A percentile compares a stretch with the other conserved stretches of the same genome.
Evolutionary conservation across 2,797 vertebrate genomes (phyloP).

Genomic region (Girardinus metallicus): DNA sequence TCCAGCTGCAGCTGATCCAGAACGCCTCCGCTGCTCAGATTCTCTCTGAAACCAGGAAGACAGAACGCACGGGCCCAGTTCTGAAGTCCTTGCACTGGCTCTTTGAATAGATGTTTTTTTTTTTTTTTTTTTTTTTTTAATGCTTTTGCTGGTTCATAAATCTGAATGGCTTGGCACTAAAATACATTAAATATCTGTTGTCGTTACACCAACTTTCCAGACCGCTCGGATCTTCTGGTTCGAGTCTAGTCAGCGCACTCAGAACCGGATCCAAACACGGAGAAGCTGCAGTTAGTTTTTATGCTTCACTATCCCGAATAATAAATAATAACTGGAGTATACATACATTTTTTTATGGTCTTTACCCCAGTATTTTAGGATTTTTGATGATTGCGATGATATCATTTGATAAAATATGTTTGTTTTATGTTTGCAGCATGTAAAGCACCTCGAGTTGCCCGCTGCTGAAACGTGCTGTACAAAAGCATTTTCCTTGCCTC

Average conservation of each 20-base stretch:
- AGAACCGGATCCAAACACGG: too few relatives aligned
- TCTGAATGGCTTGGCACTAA: too few relatives aligned
- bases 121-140: background rate
- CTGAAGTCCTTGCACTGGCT: background rate
- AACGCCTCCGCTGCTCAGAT: background rate
- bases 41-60: background rate
- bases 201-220: too few relatives aligned
- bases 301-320: too few relatives aligned
- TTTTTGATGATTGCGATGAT: background rate
- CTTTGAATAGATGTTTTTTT: background rate
- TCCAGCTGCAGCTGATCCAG: background rate
- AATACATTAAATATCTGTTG: too few relatives aligned
- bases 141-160: background rate
- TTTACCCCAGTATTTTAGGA: background rate
- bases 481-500: background rate
- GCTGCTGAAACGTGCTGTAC: background rate
- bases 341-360: background rate
- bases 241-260: too few relatives aligned
- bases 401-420: background rate
- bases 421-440: background rate
- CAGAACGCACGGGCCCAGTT: background rate
- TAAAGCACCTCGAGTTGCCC: background rate
- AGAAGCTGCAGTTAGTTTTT: too few relatives aligned
- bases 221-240: too few relatives aligned
- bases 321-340: background rate